Evolutionary conservation across 2,888 invertebrate species (phyloP), one percentile per base, ranked within the genome.

Genomic region (Dusona sp.): DNA sequence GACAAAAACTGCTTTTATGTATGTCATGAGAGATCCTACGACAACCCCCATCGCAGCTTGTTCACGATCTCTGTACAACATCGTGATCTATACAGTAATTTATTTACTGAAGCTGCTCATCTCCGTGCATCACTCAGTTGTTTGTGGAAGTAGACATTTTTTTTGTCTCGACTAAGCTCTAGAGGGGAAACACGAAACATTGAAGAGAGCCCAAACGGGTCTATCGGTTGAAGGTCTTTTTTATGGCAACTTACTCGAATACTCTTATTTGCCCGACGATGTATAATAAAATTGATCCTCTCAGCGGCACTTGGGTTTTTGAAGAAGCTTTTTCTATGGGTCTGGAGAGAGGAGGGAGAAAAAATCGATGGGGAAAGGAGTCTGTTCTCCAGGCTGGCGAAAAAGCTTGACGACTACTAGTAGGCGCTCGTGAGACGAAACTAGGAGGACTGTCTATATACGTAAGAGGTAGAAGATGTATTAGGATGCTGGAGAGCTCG

Each of bases 221-320:
- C 29, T 11, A 8, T 45, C 29, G 61, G 8, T 29, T 29, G 75
- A 75, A 64, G 54, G 22, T 61, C 54, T 67, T 54, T 67, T 67
- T 54, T 38, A 22, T 29, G 29, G 36, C 8, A 48, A 48, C 29
- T 45, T 38, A 54, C 3, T 36, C 22, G 51, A 7, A 78, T 33
- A 51, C 22, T 51, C 38, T 78, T 51, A 54, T 67, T 29, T 29
- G 25, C 33, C 42, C 13, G 29, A 68, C 22, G 19, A 33, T 48
- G 36, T 70, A 33, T 29, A 65, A 70, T 68, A 79, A 68, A 79
- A 70, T 79, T 33, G 79, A 79, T 79, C 79, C 79, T 48, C 45
- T 72, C 79, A 61, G 22, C 25, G 54, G 57, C 25, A 48, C 61
- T 45, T 16, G 29, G 61, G 13, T 61, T 29, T 68, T 29, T 0